Evolutionary conservation across 2,888 invertebrate genomes (phyloP).

Genomic region (Nebria salina): DNA sequence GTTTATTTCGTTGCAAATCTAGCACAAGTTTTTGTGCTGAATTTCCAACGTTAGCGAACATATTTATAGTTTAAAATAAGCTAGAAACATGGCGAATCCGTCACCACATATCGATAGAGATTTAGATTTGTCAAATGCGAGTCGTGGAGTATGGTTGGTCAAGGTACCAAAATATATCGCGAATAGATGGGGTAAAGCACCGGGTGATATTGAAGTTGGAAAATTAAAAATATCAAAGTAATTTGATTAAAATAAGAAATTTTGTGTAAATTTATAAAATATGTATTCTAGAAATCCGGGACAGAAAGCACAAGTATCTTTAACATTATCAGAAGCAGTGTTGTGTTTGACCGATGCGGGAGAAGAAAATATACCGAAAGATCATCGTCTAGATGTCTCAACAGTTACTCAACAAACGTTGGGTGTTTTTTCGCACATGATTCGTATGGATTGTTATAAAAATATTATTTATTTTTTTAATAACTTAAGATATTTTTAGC

Average conservation of each 20-base stretch:
- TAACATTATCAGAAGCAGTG: constrained; percentile 83
- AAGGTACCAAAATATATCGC: constrained; percentile 97
- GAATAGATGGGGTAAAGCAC: constrained; percentile 92
- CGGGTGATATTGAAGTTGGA: constrained; percentile 93
- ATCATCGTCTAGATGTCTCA: constrained; percentile 91
- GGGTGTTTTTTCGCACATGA: constrained; percentile 89
- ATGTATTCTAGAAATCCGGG: constrained; percentile 68
- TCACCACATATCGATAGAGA: constrained; percentile 76
- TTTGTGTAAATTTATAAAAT: neutral
- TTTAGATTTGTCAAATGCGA: constrained; percentile 88
- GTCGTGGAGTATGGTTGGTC: constrained; percentile 95
- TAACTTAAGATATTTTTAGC: constrained; percentile 61
- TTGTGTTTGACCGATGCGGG: constrained; percentile 80
- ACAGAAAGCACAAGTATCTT: constrained; percentile 87
- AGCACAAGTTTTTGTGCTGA: neutral
- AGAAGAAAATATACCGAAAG: constrained; percentile 86
- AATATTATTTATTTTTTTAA: constrained; percentile 4
- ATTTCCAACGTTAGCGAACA: neutral
- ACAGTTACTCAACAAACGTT: constrained; percentile 91
- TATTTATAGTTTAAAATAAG: neutral
- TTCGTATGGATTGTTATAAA: constrained; percentile 67
- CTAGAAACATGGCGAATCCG: constrained; percentile 57
- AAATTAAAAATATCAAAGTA: constrained; percentile 87
- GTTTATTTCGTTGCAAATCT: neutral
- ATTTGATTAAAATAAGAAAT: neutral